Percentiles rank a stretch among this genome's conserved stretches.
Evolutionary conservation across 2,113 vertebrate genomes (phyloP).

Genomic region (Coracopsis vasa): DNA sequence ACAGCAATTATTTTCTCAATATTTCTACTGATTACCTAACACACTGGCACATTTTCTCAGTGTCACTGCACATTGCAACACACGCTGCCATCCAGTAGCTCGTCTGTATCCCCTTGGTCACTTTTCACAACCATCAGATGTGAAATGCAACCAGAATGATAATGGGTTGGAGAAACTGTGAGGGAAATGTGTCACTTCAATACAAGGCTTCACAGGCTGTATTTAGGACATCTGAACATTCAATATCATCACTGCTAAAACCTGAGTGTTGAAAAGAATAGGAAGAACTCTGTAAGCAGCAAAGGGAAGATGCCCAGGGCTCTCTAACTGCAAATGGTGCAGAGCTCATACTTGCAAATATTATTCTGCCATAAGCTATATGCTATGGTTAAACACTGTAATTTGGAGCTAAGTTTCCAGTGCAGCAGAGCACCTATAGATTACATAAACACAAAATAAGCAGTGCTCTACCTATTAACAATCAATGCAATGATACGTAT

Average conservation of each 20-base stretch:
- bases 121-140: neutral
- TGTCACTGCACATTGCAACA: constrained; percentile 27
- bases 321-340: neutral
- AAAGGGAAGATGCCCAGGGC: neutral
- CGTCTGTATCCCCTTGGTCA: constrained; percentile 35
- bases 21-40: constrained; percentile 57
- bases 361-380: neutral
- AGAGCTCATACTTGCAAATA: neutral
- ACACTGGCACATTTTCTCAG: constrained; percentile 16
- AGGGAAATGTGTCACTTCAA: neutral
- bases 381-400: neutral
- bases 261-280: neutral
- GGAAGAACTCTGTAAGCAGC: neutral
- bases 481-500: neutral
- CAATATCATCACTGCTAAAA: neutral
- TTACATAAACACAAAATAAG: neutral
- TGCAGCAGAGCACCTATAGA: neutral
- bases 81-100: constrained; percentile 13
- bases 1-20: constrained; percentile 56
- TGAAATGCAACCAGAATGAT: neutral
- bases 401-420: neutral
- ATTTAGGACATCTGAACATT: neutral
- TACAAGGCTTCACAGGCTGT: neutral
- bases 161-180: neutral
- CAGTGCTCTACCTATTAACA: neutral